These are phyloP conservation scores for Clinocottus analis DNA, from an alignment of 2,113 vertebrate genomes.

Conservation along the genomic window DNA sequence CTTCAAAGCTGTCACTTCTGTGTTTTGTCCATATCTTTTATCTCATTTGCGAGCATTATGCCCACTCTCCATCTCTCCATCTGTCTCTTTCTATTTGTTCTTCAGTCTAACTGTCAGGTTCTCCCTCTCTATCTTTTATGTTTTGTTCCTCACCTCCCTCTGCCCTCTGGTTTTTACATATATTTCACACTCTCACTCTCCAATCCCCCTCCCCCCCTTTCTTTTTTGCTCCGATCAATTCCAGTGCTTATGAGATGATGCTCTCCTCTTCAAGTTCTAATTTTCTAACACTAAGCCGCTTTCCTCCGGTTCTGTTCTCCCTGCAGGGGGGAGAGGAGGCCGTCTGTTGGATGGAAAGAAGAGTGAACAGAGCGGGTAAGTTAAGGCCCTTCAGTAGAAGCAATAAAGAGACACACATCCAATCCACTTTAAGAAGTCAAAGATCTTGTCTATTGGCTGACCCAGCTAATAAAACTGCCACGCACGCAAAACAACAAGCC, in stretches of 20 bases:
- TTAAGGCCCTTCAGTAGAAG: constrained; percentile 53
- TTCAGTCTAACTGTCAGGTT: constrained; percentile 45
- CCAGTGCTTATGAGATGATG: constrained; percentile 32
- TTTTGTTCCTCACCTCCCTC: constrained; percentile 36
- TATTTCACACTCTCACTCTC: constrained; percentile 22
- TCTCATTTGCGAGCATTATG: constrained; percentile 56
- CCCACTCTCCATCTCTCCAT: constrained; percentile 45
- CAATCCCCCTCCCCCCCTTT: no score
- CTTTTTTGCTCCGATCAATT: constrained; percentile 52
- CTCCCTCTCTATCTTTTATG: constrained; percentile 34
- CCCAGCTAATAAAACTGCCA: constrained; percentile 38
- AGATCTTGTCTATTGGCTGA: constrained; percentile 55
- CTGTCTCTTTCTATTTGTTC: constrained; percentile 58
- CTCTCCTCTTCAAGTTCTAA: constrained; percentile 39
- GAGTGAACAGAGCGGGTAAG: constrained; percentile 74
- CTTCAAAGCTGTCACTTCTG: constrained; percentile 62
- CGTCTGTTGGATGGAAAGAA: constrained; percentile 65
- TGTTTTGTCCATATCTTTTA: constrained; percentile 64
- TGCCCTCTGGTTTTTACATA: constrained; percentile 32
- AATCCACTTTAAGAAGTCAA: constrained; percentile 49
- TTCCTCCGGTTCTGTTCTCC: constrained; percentile 29
- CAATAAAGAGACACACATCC: constrained; percentile 61
- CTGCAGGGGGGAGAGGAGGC: constrained; percentile 63
- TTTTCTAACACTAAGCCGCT: constrained; percentile 46
- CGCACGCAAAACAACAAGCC: constrained; percentile 41